Conservation (phyloP, 1,140 invertebrate species). For the Druon quercuslanigerum region DNA sequence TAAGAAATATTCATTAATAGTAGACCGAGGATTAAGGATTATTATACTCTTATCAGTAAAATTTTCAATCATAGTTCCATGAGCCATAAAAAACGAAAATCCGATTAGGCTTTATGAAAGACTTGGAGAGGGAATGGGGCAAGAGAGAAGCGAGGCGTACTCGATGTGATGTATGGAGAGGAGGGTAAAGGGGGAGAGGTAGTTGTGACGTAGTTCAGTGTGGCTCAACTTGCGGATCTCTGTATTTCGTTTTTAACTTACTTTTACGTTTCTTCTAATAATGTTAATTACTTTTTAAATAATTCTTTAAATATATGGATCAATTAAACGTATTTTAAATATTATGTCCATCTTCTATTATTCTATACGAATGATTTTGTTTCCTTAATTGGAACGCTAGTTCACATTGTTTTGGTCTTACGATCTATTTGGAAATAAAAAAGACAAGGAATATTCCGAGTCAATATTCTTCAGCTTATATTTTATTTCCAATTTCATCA, state of each 20-base stretch:
- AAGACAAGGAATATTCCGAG: no score
- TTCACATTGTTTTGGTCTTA: no score
- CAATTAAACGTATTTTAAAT: no score
- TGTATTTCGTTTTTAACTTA: background rate
- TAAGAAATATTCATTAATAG: constrained; percentile 25
- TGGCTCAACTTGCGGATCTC: constrained; percentile 60
- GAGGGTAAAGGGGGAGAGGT: constrained; percentile 57
- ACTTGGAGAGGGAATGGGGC: constrained; percentile 4
- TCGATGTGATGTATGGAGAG: constrained; percentile 41
- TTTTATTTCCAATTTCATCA: no score
- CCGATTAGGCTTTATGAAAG: constrained; percentile 30
- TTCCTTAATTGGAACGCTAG: no score
- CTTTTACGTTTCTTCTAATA: constrained; percentile 40
- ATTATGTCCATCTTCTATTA: no score
- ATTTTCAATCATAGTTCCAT: constrained; percentile 14
- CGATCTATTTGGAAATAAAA: no score
- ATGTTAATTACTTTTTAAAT: no score
- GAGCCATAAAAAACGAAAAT: constrained; percentile 6
- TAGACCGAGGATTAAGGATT: constrained; percentile 15
- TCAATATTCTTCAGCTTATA: no score
- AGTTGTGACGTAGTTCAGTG: constrained; percentile 68
- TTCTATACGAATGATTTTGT: no score
- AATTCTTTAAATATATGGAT: no score
- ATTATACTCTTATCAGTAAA: constrained; percentile 14
- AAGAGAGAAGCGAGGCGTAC: constrained; percentile 33